Conservation (phyloP, 2,113 vertebrate species). For the Glaucidium brasilianum region DNA sequence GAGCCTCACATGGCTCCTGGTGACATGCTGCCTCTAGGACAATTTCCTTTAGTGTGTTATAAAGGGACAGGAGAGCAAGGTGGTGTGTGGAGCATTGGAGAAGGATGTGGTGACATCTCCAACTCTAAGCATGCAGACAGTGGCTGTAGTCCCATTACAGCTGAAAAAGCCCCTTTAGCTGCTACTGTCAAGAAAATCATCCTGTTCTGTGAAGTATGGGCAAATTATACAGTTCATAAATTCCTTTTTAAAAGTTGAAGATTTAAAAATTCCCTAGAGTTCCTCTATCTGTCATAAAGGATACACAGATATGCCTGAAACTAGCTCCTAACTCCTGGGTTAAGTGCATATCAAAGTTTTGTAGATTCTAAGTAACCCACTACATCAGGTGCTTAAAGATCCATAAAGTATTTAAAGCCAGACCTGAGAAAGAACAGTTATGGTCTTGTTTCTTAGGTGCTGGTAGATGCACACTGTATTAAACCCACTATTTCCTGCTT, state of each 20-base stretch:
- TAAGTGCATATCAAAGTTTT: background rate
- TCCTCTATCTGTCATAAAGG: background rate
- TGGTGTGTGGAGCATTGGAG: background rate
- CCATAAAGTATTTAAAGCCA: background rate
- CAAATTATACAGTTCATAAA: background rate
- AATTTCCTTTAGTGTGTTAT: background rate
- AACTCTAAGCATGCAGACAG: background rate
- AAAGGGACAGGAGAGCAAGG: background rate
- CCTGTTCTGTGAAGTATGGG: background rate
- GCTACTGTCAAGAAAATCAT: background rate
- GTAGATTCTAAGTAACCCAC: background rate
- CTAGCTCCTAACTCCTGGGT: background rate
- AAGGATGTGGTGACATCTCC: background rate
- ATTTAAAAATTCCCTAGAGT: background rate
- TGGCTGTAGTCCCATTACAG: background rate
- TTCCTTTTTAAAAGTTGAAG: background rate
- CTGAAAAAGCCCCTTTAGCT: background rate
- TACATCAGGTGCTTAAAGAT: background rate
- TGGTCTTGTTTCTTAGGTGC: background rate
- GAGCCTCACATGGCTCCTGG: background rate
- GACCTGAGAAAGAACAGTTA: background rate
- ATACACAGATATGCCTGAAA: background rate
- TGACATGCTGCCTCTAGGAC: background rate
- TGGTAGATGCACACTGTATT: background rate
- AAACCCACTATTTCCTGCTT: background rate